A percentile compares a stretch with the other conserved stretches of the same genome.
phyloP scores from a whole-genome alignment of 2,797 vertebrate genomes.

The Lindbergichthys nudifrons region DNA sequence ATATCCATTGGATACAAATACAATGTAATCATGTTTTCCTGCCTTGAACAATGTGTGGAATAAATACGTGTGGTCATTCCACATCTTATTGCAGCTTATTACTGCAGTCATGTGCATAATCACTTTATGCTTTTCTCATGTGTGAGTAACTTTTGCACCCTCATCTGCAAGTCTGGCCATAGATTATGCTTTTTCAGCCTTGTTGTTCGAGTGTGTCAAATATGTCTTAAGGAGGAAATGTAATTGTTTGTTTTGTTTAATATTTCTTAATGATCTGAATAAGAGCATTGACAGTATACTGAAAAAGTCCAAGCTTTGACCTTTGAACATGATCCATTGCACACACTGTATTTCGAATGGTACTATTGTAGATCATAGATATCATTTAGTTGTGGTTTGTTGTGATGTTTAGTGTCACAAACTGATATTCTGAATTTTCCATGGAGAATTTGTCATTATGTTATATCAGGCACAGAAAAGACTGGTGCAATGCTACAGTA shows the following conservation, averaged over 20 bases:
- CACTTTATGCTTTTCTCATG: slow-evolving; percentile 69
- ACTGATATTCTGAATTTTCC: slow-evolving; percentile 49
- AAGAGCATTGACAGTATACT: slow-evolving; percentile 33
- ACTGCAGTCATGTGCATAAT: slow-evolving; percentile 79
- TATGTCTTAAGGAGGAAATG: slow-evolving; percentile 48
- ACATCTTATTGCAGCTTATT: slow-evolving; percentile 74
- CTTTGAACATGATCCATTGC: slow-evolving; percentile 22
- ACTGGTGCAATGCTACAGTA: slow-evolving; percentile 24
- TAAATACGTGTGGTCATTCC: slow-evolving; percentile 71
- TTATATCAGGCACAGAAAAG: slow-evolving; percentile 49
- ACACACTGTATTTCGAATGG: slow-evolving; percentile 18
- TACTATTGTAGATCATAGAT: slow-evolving; percentile 9
- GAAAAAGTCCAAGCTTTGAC: slow-evolving; percentile 32
- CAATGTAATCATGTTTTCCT: slow-evolving; percentile 51
- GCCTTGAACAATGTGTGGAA: slow-evolving; percentile 52
- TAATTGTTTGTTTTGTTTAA: slow-evolving; percentile 61
- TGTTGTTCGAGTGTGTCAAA: slow-evolving; percentile 52
- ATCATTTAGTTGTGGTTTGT: slow-evolving; percentile 1
- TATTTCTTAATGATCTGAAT: slow-evolving; percentile 42
- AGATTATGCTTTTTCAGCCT: slow-evolving; percentile 48
- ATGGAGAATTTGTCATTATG: slow-evolving; percentile 65
- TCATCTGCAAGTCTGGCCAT: slow-evolving; percentile 44
- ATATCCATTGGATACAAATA: slow-evolving; percentile 60
- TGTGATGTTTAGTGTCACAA: slow-evolving; percentile 51
- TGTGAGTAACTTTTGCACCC: slow-evolving; percentile 72